These are phyloP conservation scores for Gadopsis marmoratus DNA, from an alignment of 2,797 vertebrate species.

Conservation along the genomic window DNA sequence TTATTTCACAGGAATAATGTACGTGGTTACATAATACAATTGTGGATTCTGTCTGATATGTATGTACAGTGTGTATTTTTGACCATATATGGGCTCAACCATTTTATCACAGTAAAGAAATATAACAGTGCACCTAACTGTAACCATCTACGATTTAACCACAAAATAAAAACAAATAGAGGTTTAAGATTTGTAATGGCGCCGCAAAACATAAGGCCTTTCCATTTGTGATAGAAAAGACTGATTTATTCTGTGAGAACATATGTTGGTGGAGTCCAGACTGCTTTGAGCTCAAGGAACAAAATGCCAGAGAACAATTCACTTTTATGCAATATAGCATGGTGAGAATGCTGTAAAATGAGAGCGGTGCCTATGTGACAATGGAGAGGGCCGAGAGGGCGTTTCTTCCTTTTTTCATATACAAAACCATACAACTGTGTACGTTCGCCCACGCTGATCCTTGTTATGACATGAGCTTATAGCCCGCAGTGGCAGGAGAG, in stretches of 20 bases:
- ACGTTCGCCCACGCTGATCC: conserved; percentile 41
- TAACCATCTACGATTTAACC: not conserved
- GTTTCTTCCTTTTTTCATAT: not conserved
- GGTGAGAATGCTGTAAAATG: not conserved
- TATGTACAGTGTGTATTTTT: not conserved
- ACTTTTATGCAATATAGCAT: not conserved
- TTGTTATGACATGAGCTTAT: conserved; percentile 73
- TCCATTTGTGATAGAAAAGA: not conserved
- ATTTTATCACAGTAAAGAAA: not conserved
- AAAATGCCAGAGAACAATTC: not conserved
- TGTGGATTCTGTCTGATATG: not conserved
- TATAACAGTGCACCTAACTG: not conserved
- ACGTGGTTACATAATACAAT: not conserved
- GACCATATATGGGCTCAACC: not conserved
- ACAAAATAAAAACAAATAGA: not conserved
- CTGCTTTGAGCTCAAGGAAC: not conserved
- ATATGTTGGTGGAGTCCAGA: not conserved
- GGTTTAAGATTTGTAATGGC: not conserved
- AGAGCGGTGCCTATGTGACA: not conserved
- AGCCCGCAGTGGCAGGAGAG: conserved; percentile 58
- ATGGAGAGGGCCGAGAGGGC: not conserved
- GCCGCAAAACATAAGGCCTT: not conserved
- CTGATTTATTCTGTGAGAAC: not conserved
- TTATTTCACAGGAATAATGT: not conserved
- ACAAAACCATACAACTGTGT: conserved; percentile 15